phyloP scores from a whole-genome alignment of 2,797 vertebrate species.

The Sciurus vulgaris region DNA sequence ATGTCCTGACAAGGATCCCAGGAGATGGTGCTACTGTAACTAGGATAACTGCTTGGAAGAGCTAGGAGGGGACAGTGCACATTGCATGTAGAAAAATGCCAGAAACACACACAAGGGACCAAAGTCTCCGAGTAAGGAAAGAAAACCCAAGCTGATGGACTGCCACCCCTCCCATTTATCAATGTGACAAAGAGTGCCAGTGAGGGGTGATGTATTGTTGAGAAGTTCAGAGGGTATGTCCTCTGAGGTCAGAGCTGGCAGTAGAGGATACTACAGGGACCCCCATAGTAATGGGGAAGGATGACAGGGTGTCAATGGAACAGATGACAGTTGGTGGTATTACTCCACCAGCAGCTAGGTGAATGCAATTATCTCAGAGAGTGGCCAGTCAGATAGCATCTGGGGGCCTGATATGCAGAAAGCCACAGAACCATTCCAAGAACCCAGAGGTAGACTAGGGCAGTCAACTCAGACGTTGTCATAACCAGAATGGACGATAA shows the following conservation, averaged over 20 bases:
- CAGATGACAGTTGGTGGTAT: neutral
- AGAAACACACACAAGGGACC: neutral
- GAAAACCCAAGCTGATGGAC: neutral
- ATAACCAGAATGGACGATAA: too few species aligned
- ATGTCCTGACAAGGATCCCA: neutral
- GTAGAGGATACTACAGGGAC: neutral
- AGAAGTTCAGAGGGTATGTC: neutral
- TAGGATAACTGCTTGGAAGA: neutral
- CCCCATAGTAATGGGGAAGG: neutral
- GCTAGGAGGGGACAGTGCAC: neutral
- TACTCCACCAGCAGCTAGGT: neutral
- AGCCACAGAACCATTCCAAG: neutral
- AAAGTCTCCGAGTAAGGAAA: neutral
- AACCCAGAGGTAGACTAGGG: neutral
- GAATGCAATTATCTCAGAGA: neutral
- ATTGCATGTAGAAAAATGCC: neutral
- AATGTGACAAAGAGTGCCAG: neutral
- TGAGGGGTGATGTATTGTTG: neutral
- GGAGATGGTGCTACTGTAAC: fast-evolving
- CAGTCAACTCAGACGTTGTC: neutral
- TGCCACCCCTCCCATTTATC: too few species aligned
- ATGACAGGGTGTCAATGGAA: neutral
- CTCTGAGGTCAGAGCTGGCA: neutral
- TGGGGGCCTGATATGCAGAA: neutral
- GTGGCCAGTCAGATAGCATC: neutral